Base-by-base conservation (phyloP, 2,113 vertebrate genomes). In the Apus apus region DNA sequence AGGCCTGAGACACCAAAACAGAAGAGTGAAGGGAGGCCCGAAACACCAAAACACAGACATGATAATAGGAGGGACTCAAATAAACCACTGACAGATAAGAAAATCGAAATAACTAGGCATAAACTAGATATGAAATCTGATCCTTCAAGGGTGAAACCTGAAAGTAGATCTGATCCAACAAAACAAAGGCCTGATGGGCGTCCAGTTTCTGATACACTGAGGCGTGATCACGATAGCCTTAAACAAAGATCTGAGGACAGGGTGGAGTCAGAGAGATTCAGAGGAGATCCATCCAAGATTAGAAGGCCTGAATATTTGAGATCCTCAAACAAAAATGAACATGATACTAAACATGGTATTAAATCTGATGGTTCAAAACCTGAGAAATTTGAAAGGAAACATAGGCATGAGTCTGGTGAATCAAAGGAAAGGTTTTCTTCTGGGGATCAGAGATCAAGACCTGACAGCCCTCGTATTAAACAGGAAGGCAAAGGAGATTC, bases 71-170 rank as follows among this genome's bases (percentile, higher is more conserved):
- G 97, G 17, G 99, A 99, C 91, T 96, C 98, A 16, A 96, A 84
- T 96, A 98, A 98, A 96, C 92, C 94, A 25, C 96, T 97, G 51
- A 93, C 98, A 65, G 98, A 99, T 29, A 99, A 98, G 95, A 98
- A 98, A 90, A 93, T 97, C 3, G 98, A 99, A 87, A 86, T 98
- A 48, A 97, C 98, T 73, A 99, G 98, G 87, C 98, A 99, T 94
- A 98, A 99, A 89, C 97, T 98, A 57, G 99, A 99, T 72, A 95
- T 98, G 46, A 99, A 99, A 87, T 97, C 98, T 78, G 99, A 99
- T 94, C 96, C 96, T 72, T 92, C 98, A 68, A 98, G 98, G 93
- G 77, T 98, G 48, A 98, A 98, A 89, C 45, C 98, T 32, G 98
- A 99, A 85, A 98, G 97, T 81, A 95, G 97, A 95, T 86, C 98